phyloP scores from a whole-genome alignment of 2,888 invertebrate genomes.

The Phalera bucephala region DNA sequence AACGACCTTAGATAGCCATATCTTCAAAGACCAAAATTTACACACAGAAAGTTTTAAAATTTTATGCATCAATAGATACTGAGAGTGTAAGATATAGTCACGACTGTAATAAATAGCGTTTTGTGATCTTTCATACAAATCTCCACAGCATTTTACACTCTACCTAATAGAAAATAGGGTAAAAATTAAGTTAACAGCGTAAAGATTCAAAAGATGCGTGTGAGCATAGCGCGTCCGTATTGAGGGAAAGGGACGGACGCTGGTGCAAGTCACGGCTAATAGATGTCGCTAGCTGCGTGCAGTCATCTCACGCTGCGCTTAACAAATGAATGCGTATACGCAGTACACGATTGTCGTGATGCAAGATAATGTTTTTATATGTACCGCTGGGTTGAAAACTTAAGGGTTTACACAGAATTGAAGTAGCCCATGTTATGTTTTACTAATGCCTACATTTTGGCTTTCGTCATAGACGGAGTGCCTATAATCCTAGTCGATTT shows the following conservation, averaged over 20 bases:
- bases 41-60: constrained; percentile 20
- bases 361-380: constrained; percentile 1
- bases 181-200: constrained; percentile 20
- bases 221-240: constrained; percentile 46
- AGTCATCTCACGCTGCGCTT: constrained; percentile 32
- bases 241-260: constrained; percentile 34
- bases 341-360: constrained; percentile 27
- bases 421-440: no score
- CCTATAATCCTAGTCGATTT: no score
- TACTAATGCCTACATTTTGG: no score
- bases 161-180: constrained; percentile 30
- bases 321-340: constrained; percentile 34
- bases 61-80: constrained; percentile 25
- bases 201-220: constrained; percentile 53
- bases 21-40: constrained; percentile 16
- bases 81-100: constrained; percentile 57
- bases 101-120: constrained; percentile 75
- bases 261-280: constrained; percentile 38
- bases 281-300: constrained; percentile 41
- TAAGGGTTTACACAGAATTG: background rate
- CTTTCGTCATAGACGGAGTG: no score
- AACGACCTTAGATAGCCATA: no score
- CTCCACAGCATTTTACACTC: constrained; percentile 34
- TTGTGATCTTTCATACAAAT: constrained; percentile 29
- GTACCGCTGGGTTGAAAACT: background rate